These are phyloP conservation scores for Lathamus discolor DNA, from an alignment of 2,113 vertebrate genomes.

Conservation along the genomic window DNA sequence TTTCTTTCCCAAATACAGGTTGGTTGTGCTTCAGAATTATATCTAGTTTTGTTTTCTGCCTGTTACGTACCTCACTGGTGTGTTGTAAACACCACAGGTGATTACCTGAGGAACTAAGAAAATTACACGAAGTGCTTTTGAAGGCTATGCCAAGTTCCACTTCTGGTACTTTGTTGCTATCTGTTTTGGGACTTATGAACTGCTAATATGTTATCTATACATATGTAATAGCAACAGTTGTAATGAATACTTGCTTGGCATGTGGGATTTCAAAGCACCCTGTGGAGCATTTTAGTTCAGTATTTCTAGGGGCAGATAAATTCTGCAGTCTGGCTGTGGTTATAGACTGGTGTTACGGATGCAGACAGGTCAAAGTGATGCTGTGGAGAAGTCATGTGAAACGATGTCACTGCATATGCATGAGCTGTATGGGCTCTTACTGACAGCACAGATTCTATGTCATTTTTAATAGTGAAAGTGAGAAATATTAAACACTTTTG, in stretches of 20 bases:
- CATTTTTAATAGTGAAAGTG: neutral
- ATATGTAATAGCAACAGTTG: neutral
- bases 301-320: neutral
- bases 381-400: neutral
- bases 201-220: slow-evolving; percentile 16
- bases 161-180: neutral
- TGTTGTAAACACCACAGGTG: neutral
- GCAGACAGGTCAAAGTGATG: neutral
- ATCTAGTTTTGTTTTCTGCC: slow-evolving; percentile 10
- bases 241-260: neutral
- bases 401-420: neutral
- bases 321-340: neutral
- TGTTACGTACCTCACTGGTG: neutral
- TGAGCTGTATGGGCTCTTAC: neutral
- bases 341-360: neutral
- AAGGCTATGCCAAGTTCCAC: neutral
- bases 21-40: neutral
- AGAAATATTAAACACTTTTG: neutral
- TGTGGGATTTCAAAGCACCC: neutral
- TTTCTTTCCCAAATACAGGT: neutral
- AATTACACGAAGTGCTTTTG: neutral
- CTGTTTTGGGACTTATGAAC: neutral
- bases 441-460: neutral
- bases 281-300: neutral
- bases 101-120: neutral